These are phyloP conservation scores for Gymnogyps californianus DNA, from an alignment of 2,113 vertebrate genomes.

Conservation along the genomic window DNA sequence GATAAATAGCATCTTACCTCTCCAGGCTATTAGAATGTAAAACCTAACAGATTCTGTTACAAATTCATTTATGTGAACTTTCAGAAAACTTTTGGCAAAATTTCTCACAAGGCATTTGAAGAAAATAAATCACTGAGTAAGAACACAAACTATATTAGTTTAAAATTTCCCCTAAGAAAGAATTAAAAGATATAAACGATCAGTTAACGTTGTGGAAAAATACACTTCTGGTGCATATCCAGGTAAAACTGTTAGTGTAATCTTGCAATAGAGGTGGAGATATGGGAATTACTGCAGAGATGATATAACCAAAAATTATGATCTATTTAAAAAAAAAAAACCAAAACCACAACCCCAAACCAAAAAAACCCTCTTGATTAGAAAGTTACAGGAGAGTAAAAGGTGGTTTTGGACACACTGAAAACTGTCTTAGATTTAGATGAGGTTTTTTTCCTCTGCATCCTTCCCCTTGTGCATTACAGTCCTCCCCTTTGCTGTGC, in stretches of 20 bases:
- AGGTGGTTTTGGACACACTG: neutral
- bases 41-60: neutral
- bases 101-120: neutral
- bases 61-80: neutral
- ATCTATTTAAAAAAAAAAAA: neutral
- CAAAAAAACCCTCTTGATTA: neutral
- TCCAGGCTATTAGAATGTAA: neutral
- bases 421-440: neutral
- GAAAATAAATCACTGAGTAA: neutral
- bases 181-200: neutral
- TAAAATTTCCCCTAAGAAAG: neutral
- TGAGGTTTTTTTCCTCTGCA: neutral
- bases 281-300: neutral
- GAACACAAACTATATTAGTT: neutral
- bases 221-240: neutral
- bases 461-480: neutral
- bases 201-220: neutral
- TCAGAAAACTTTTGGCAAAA: neutral
- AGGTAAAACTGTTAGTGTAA: neutral
- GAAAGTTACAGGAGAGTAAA: neutral
- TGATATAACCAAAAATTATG: neutral
- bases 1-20: neutral
- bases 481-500: neutral
- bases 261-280: neutral
- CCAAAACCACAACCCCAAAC: neutral